phyloP scores from a whole-genome alignment of 1,140 invertebrate species.

The Cheumatopsyche charites region DNA sequence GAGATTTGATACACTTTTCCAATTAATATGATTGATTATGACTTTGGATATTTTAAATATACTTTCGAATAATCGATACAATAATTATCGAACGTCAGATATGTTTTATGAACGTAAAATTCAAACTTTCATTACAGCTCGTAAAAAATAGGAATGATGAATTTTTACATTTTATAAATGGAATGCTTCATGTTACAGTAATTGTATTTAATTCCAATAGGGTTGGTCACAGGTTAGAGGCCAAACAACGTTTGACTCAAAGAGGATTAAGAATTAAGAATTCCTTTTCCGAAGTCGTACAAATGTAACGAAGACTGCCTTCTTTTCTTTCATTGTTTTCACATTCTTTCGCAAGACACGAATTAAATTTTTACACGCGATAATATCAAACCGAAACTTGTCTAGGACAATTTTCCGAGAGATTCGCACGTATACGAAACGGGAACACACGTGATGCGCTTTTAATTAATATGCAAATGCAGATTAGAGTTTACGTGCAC shows the following conservation, averaged over 20 bases:
- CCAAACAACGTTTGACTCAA: slow-evolving; percentile 47
- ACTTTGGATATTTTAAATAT: no score
- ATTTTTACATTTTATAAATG: not conserved
- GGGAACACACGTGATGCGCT: slow-evolving; percentile 27
- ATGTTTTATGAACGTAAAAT: not conserved
- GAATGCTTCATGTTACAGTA: slow-evolving; percentile 21
- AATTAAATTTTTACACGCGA: no score
- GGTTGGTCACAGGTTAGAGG: slow-evolving; percentile 45
- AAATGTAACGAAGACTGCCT: slow-evolving; percentile 26
- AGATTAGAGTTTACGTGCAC: slow-evolving; percentile 31
- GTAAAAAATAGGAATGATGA: not conserved
- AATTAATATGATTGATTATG: slow-evolving; percentile 8
- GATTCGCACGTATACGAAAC: not conserved
- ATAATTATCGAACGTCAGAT: not conserved
- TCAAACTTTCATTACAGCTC: not conserved
- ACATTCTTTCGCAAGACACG: no score
- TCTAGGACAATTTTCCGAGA: no score
- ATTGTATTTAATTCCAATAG: slow-evolving; percentile 23
- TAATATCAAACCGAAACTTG: no score
- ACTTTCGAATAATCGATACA: not conserved
- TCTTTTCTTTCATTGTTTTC: slow-evolving; percentile 30
- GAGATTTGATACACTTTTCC: not conserved
- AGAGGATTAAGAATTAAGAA: slow-evolving; percentile 47
- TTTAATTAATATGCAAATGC: slow-evolving; percentile 40
- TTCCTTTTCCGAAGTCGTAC: slow-evolving; percentile 45